Evolutionary conservation across 2,113 vertebrate genomes (phyloP).

Genomic region (Callopanchax toddi): DNA sequence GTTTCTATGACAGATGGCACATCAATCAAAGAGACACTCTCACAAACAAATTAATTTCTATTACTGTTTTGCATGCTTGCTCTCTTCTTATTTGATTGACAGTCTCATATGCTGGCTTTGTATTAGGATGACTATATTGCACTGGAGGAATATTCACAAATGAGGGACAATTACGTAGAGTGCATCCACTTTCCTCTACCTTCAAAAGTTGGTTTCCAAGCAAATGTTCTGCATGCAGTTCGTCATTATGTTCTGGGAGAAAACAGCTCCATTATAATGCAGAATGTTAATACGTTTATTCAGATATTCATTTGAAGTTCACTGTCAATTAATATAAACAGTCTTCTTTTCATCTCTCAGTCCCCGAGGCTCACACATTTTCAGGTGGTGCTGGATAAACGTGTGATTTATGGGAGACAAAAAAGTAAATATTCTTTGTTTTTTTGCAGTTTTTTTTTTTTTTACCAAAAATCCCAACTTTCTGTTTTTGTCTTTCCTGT

Average conservation of each 20-base stretch:
- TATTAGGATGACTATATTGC: conserved; percentile 35
- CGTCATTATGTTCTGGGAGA: background rate
- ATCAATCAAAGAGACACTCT: conserved; percentile 62
- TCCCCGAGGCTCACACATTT: conserved; percentile 1
- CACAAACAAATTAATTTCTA: conserved; percentile 73
- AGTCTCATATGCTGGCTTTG: conserved; percentile 36
- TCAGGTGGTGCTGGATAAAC: background rate
- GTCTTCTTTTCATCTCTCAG: background rate
- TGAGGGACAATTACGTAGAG: conserved; percentile 19
- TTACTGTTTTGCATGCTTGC: conserved; percentile 62
- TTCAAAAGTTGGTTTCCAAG: conserved; percentile 12
- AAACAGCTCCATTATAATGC: background rate
- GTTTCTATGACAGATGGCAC: conserved; percentile 71
- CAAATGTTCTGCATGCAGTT: conserved; percentile 2
- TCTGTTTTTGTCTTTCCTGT: background rate
- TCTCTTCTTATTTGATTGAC: conserved; percentile 59
- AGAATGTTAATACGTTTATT: background rate
- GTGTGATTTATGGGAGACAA: background rate
- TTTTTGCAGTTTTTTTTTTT: background rate
- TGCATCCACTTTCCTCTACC: conserved; percentile 14
- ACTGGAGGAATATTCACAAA: conserved; percentile 24
- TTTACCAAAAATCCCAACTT: background rate
- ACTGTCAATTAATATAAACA: background rate
- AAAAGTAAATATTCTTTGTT: background rate
- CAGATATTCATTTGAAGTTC: background rate